A percentile compares a stretch with the other conserved stretches of the same genome.
These are phyloP conservation scores for Haemorhous mexicanus DNA, from an alignment of 2,113 vertebrate genomes.

Conservation along the genomic window DNA sequence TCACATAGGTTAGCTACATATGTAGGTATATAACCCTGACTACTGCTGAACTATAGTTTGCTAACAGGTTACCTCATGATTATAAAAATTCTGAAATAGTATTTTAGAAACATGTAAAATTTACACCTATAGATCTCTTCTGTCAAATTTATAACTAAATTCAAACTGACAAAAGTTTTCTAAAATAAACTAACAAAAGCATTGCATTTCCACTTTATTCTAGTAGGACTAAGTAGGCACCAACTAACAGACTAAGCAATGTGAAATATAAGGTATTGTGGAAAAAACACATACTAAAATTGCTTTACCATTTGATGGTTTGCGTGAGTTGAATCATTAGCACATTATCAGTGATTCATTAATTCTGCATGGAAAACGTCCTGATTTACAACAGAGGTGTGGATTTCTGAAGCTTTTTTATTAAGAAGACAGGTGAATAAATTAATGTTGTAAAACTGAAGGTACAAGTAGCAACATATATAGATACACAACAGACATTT, in stretches of 20 bases:
- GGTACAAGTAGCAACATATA: neutral
- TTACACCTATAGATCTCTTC: neutral
- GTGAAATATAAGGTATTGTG: neutral
- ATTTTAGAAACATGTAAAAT: neutral
- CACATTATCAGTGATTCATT: neutral
- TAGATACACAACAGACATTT: neutral
- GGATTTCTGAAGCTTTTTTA: neutral
- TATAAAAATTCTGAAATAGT: neutral
- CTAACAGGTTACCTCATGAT: neutral
- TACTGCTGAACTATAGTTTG: neutral
- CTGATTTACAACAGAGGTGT: neutral
- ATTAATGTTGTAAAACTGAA: neutral
- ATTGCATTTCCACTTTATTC: neutral
- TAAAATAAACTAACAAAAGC: neutral
- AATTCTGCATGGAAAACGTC: neutral
- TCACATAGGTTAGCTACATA: neutral
- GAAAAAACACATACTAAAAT: neutral
- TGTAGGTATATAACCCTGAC: neutral
- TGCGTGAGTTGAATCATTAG: neutral
- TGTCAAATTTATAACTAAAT: neutral
- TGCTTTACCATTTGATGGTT: neutral
- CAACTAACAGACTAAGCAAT: neutral
- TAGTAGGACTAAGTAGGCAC: neutral
- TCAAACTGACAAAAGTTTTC: neutral
- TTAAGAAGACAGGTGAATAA: neutral